Evolutionary conservation across 1,140 invertebrate species (phyloP).

Genomic region (Eupristina koningsbergeri): DNA sequence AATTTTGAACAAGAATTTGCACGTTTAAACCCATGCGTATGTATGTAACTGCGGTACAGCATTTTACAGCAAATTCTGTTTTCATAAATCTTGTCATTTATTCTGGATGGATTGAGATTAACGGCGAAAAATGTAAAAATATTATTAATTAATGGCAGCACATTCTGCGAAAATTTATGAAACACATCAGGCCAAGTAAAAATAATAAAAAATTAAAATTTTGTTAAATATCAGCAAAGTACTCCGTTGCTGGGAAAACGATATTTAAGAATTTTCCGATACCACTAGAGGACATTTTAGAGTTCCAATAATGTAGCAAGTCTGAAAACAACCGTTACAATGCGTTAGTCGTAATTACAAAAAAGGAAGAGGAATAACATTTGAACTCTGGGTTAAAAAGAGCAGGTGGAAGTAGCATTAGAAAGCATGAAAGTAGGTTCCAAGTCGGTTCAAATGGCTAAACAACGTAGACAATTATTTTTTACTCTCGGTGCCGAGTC

Average conservation of each 20-base stretch:
- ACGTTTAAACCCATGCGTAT: not conserved
- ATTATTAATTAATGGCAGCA: not conserved
- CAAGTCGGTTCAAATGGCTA: too few relatives aligned
- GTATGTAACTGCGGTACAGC: too few relatives aligned
- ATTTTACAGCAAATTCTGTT: too few relatives aligned
- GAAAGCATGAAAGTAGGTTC: not conserved
- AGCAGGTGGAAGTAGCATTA: not conserved
- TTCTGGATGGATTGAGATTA: not conserved
- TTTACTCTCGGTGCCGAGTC: too few relatives aligned
- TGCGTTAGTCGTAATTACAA: not conserved
- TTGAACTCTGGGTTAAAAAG: not conserved
- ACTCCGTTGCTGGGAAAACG: not conserved
- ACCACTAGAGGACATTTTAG: too few relatives aligned
- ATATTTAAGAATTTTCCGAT: not conserved
- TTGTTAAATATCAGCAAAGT: not conserved
- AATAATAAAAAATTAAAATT: too few relatives aligned
- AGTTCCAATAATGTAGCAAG: too few relatives aligned
- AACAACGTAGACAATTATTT: too few relatives aligned
- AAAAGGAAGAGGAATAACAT: not conserved
- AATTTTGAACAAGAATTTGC: not conserved
- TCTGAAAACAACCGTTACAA: not conserved
- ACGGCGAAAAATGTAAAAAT: not conserved
- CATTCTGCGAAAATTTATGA: not conserved
- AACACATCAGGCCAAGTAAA: not conserved
- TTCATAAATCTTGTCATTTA: not conserved